phyloP scores from a whole-genome alignment of 2,888 invertebrate genomes.

The Entomobrya multifasciata region DNA sequence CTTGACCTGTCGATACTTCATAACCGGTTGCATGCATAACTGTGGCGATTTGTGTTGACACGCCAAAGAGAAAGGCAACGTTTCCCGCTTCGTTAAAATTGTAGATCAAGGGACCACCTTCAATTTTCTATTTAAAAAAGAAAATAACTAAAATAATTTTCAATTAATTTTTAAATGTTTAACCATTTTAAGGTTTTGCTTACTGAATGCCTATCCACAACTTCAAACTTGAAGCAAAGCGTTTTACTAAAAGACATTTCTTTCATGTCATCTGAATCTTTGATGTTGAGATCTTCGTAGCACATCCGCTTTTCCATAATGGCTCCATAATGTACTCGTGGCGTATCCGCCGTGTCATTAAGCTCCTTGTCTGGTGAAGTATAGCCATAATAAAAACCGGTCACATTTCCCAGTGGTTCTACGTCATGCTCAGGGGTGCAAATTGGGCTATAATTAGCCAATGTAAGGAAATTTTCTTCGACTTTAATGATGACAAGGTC shows the following conservation, averaged over 20 bases:
- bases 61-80: not conserved
- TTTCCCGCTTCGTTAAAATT: not conserved
- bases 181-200: not conserved
- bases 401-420: not conserved
- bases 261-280: not conserved
- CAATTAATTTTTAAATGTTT: not conserved
- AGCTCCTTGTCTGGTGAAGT: not conserved
- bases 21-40: not conserved
- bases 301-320: not conserved
- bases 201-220: not conserved
- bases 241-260: not conserved
- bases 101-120: not conserved
- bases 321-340: not conserved
- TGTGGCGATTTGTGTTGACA: not conserved
- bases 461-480: conserved; percentile 11
- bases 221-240: not conserved
- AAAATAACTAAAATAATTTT: not conserved
- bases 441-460: not conserved
- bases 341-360: not conserved
- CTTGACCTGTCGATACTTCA: not conserved
- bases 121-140: not conserved
- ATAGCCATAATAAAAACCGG: not conserved
- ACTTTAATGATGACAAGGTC: conserved; percentile 17
- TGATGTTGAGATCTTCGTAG: not conserved
- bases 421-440: not conserved